Base-by-base conservation (phyloP, 2,888 invertebrate species). In the Polyommatus icarus region DNA sequence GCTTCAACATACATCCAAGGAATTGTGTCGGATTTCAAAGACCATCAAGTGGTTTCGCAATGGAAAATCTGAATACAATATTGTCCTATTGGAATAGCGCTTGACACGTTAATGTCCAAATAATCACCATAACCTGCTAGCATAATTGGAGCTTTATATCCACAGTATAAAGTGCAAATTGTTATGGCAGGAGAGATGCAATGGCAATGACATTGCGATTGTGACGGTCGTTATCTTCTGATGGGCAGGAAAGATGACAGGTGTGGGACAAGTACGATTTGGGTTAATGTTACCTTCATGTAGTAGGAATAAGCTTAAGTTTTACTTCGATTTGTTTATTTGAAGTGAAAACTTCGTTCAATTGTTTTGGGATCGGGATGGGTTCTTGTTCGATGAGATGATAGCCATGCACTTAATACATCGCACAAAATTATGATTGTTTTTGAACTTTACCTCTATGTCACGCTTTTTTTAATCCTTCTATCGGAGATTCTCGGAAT, bases 31-130 rank as follows among this genome's bases (percentile, higher is more conserved):
- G 73, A 75, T 29, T 50, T 72, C 72, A 72, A 72, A 72, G 20
- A 71, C 54, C 29, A 59, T 59, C 59, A 36, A 71, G 29, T 40
- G 36, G 46, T 75, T 75, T 75, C 75, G 24, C 7, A 75, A 75
- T 7, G 50, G 75, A 54, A 73, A 73, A 54, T 75, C 75, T 75
- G 54, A 75, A 75, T 75, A 75, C 75, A 75, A 75, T 73, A 46
- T 8, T 20, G 15, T 29, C 46, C 40, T 46, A 46, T n/a, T 46
- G 20, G 24, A 24, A 6, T 24, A 10, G 40, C 75, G 24, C 75
- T 75, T 54, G 75, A 75, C 75, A 50, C 50, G 18, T 29, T 75
- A 54, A 75, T 78, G 50, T 75, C 50, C 24, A 50, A 40, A 36
- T 72, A 40, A 40, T 40, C 10, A 40, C 40, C 10, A 40, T n/a